phyloP scores from a whole-genome alignment of 2,113 vertebrate genomes.

The Crotalus viridis region DNA sequence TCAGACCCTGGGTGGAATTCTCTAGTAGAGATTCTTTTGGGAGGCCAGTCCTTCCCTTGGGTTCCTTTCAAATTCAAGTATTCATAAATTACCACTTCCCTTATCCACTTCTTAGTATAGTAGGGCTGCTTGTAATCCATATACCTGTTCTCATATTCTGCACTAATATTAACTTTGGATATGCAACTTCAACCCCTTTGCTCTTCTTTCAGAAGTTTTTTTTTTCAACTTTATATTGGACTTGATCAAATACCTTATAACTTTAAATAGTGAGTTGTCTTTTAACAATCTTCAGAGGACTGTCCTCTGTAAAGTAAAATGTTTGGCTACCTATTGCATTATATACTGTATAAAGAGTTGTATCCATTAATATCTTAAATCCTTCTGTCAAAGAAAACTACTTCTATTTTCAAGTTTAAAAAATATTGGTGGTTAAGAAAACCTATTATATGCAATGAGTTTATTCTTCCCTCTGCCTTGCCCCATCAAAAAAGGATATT shows the following conservation, averaged over 20 bases:
- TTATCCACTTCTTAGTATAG: background rate
- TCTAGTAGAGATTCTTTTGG: background rate
- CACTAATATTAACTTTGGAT: background rate
- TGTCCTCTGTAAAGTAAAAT: background rate
- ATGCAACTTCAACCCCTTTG: background rate
- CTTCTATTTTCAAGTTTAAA: background rate
- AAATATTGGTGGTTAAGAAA: background rate
- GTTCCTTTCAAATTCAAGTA: background rate
- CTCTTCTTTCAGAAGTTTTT: background rate
- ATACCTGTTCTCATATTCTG: background rate
- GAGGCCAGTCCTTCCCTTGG: background rate
- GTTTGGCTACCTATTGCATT: background rate
- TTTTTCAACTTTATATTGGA: background rate
- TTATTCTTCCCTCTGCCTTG: background rate
- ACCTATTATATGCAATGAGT: background rate
- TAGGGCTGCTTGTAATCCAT: background rate
- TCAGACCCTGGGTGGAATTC: background rate
- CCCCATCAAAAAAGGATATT: background rate
- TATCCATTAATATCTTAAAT: background rate
- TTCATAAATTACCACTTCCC: background rate
- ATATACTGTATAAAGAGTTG: background rate
- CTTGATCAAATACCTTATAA: background rate
- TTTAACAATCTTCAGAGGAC: background rate
- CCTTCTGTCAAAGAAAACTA: background rate
- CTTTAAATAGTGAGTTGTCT: background rate